A percentile compares a stretch with the other conserved stretches of the same genome.
Evolutionary conservation across 1,140 invertebrate genomes (phyloP).

Genomic region (Rhopalosiphum maidis): DNA sequence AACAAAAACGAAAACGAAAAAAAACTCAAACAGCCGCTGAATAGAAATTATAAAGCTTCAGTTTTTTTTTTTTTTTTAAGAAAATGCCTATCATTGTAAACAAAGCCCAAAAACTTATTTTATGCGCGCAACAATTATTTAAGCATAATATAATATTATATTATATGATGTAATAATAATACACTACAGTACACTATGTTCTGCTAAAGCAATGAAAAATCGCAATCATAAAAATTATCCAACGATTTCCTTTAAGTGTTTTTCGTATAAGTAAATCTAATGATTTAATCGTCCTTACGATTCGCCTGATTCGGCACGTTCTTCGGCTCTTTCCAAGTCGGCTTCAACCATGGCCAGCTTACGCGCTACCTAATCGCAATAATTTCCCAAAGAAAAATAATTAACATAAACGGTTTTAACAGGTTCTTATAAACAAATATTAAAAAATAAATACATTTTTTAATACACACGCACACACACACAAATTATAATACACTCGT

Average conservation of each 20-base stretch:
- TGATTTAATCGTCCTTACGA: slow-evolving; percentile 78
- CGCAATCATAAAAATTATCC: slow-evolving; percentile 56
- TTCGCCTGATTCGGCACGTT: slow-evolving; percentile 99
- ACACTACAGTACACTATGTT: not conserved
- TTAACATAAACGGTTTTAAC: not conserved
- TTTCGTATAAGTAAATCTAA: slow-evolving; percentile 52
- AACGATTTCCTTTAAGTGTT: slow-evolving; percentile 28
- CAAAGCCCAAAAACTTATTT: slow-evolving; percentile 36
- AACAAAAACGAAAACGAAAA: not conserved
- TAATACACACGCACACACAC: not conserved
- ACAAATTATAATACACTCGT: not conserved
- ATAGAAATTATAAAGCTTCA: not conserved
- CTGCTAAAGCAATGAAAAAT: slow-evolving; percentile 43
- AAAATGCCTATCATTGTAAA: not conserved
- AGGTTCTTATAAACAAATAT: not conserved
- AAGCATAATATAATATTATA: slow-evolving; percentile 18
- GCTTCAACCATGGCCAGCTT: slow-evolving; percentile 99
- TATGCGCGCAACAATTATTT: slow-evolving; percentile 51
- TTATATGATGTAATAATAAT: not conserved
- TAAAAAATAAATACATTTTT: not conserved
- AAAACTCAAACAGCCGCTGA: not conserved
- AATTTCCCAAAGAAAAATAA: slow-evolving; percentile 53
- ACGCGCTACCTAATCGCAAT: slow-evolving; percentile 91
- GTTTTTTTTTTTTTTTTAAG: not conserved
- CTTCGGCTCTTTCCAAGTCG: slow-evolving; percentile 99